Base-by-base conservation (phyloP, 2,888 invertebrate genomes). In the Aricia artaxerxes region DNA sequence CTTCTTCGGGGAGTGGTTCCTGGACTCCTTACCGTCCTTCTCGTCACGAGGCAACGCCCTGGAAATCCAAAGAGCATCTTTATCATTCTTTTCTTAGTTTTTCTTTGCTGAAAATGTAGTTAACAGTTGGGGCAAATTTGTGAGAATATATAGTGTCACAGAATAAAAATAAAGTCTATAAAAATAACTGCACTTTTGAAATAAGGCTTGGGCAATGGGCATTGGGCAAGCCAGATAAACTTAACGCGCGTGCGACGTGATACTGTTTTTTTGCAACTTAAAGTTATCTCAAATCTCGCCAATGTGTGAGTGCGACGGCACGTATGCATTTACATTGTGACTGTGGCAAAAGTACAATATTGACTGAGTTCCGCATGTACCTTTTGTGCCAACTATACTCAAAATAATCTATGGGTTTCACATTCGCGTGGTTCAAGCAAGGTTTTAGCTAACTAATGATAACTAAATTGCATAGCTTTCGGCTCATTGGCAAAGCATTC, bases 11-110 rank as follows among this genome's bases (percentile, higher is more conserved):
- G 97, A 96, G 80, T 90, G 90, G 64, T 96, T 96, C 91, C 97
- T 97, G 83, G 97, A 97, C 86, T 97, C 97, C 91, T 97, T 97
- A 85, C 97, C 97, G 83, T 97, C 97, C 87, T 98, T 98, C 87
- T 98, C 98, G 88, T 97, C 98, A 86, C 97, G 97, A 81, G 97
- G 97, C 83, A 97, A 96, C 78, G 97, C 96, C 94, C 97, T 97
- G 90, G 69, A 83, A 83, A 40, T 16, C 4, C 57, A 57, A 16
- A 53, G 35, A 49, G 31, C 1, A 31, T 53, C 31, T 16, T 76
- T 31, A 16, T 9, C 5, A 75, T 35, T 35, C 13, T 57, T 1
- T 49, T 44, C 44, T 49, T 49, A 49, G 16, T 16, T 57, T 16
- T 16, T 16, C 16, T 57, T 16, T 57, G 57, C 6, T 49, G 31